These are phyloP conservation scores for Acrocyrtus sp. DNA, from an alignment of 2,888 invertebrate genomes.

Conservation along the genomic window DNA sequence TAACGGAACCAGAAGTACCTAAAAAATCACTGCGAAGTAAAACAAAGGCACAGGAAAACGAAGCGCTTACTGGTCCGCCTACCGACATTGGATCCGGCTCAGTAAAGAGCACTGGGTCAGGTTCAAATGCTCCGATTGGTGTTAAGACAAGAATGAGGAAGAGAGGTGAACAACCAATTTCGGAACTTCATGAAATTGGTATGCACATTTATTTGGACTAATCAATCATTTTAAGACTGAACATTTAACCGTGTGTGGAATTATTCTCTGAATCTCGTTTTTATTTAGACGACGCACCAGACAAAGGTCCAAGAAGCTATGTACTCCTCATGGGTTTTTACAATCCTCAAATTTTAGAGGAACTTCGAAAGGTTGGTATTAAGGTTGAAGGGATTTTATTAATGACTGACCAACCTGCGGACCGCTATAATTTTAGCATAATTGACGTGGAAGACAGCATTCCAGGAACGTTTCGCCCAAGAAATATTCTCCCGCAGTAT, in stretches of 20 bases:
- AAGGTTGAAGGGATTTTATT: conserved; percentile 56
- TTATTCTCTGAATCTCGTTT: too few relatives aligned
- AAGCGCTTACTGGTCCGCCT: too few relatives aligned
- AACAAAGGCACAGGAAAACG: conserved; percentile 9
- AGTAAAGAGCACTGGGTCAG: too few relatives aligned
- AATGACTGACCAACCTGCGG: conserved; percentile 45
- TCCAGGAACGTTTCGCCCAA: conserved; percentile 50
- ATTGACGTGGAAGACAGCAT: conserved; percentile 58
- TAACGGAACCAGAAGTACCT: not conserved
- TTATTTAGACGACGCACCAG: conserved; percentile 56
- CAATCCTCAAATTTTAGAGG: conserved; percentile 51
- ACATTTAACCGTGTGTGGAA: not conserved
- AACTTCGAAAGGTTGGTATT: conserved; percentile 56
- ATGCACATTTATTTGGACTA: not conserved
- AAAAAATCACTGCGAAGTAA: not conserved
- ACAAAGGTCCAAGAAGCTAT: conserved; percentile 52
- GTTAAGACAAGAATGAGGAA: conserved; percentile 42
- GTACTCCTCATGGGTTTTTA: conserved; percentile 59
- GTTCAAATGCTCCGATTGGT: too few relatives aligned
- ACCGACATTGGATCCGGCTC: too few relatives aligned
- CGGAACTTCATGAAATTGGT: conserved; percentile 48
- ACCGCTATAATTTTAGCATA: conserved; percentile 55
- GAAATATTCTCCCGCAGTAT: conserved; percentile 52
- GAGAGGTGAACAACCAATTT: conserved; percentile 48
- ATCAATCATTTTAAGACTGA: not conserved